Percentiles rank a stretch among this genome's conserved stretches.
phyloP scores from a whole-genome alignment of 2,888 invertebrate genomes.

The Thymelicus sylvestris region DNA sequence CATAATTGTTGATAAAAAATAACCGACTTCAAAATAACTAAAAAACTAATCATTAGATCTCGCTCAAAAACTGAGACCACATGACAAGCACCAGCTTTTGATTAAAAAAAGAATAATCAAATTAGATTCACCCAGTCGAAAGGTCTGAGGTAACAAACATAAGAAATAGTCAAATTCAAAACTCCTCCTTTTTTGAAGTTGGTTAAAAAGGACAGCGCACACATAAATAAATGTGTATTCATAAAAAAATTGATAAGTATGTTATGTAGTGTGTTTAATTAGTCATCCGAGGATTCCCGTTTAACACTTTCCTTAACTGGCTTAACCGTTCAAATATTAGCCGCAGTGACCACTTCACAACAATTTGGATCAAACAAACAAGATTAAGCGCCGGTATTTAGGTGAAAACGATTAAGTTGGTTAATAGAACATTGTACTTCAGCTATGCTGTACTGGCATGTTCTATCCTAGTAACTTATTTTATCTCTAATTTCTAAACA shows the following conservation, averaged over 20 bases:
- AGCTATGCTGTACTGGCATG: not conserved
- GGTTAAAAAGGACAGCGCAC: not conserved
- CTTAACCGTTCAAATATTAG: conserved; percentile 16
- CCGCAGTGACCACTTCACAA: conserved; percentile 5
- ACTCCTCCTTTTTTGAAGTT: too few species aligned
- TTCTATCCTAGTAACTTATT: not conserved
- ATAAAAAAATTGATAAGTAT: not conserved
- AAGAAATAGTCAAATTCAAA: too few species aligned
- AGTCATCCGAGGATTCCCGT: conserved; percentile 9
- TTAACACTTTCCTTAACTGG: conserved; percentile 4
- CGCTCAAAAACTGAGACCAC: too few species aligned
- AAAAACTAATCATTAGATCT: too few species aligned
- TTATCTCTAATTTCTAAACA: not conserved
- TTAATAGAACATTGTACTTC: conserved; percentile 3
- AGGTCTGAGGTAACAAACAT: too few species aligned
- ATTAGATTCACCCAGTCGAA: too few species aligned
- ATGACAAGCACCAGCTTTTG: too few species aligned
- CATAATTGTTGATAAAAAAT: too few species aligned
- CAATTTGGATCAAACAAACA: conserved; percentile 17
- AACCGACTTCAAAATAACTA: too few species aligned
- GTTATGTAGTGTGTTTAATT: not conserved
- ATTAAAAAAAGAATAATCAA: too few species aligned
- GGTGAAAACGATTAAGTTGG: conserved; percentile 13
- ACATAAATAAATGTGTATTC: not conserved
- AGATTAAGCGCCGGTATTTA: conserved; percentile 9